phyloP scores from a whole-genome alignment of 2,888 invertebrate species.

The Buathra laborator region DNA sequence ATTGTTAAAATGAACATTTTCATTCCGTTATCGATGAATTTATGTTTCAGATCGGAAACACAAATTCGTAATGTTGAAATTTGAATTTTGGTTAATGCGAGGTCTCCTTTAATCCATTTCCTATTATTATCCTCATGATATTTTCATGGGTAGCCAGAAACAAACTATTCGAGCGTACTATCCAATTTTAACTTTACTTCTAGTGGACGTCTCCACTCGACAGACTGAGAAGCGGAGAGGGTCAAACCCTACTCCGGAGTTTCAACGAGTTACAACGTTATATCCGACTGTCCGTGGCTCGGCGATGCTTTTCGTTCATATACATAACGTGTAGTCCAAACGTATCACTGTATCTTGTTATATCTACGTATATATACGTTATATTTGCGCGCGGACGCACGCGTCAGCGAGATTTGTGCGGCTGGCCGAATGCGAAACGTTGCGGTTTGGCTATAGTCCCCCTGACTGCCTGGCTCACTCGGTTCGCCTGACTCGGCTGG shows the following conservation, averaged over 20 bases:
- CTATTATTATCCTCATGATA: conserved; percentile 28
- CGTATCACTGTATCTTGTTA: conserved; percentile 29
- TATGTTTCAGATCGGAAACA: background rate
- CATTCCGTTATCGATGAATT: too few species aligned
- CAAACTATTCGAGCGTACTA: conserved; percentile 36
- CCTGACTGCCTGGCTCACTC: conserved; percentile 59
- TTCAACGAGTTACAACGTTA: conserved; percentile 35
- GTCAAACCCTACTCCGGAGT: background rate
- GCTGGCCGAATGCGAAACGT: conserved; percentile 78
- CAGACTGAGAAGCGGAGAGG: conserved; percentile 28
- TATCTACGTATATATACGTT: conserved; percentile 35
- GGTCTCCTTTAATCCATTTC: background rate
- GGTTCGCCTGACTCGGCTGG: conserved; percentile 65
- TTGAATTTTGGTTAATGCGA: background rate
- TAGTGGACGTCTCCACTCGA: conserved; percentile 19
- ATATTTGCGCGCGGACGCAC: conserved; percentile 66
- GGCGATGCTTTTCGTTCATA: conserved; percentile 6
- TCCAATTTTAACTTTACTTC: conserved; percentile 58
- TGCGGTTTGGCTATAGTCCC: conserved; percentile 71
- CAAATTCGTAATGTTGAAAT: background rate
- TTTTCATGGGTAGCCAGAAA: conserved; percentile 30
- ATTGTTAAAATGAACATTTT: too few species aligned
- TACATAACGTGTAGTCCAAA: conserved; percentile 9
- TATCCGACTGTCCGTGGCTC: conserved; percentile 24
- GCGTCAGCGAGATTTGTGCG: conserved; percentile 79